These are phyloP conservation scores for Corythornis madagascariensis DNA, from an alignment of 2,113 vertebrate genomes.

Conservation along the genomic window DNA sequence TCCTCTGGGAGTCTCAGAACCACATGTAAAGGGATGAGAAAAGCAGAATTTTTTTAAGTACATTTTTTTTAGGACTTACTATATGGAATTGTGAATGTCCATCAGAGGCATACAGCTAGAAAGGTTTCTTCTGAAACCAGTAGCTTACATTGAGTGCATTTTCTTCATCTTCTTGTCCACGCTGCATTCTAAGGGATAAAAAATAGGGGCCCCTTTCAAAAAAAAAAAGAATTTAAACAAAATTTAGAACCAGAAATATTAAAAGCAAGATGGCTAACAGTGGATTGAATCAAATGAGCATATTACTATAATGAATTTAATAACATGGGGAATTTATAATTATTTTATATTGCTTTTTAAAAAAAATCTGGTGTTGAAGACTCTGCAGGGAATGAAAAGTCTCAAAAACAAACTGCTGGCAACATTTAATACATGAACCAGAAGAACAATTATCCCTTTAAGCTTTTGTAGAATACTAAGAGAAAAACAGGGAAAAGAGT, in stretches of 20 bases:
- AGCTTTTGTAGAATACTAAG: slow-evolving; percentile 28
- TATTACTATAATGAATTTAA: not conserved
- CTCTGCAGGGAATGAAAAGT: slow-evolving; percentile 28
- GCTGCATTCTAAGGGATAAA: not conserved
- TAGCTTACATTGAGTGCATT: not conserved
- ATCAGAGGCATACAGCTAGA: not conserved
- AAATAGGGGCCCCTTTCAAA: not conserved
- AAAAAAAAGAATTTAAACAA: not conserved
- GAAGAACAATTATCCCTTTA: slow-evolving; percentile 36
- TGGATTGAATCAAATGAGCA: not conserved
- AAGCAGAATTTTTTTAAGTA: not conserved
- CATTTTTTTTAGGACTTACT: not conserved
- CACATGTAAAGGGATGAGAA: not conserved
- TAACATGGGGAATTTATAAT: slow-evolving; percentile 36
- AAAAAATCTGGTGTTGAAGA: not conserved
- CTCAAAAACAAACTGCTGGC: slow-evolving; percentile 24
- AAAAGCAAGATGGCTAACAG: not conserved
- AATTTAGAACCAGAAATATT: not conserved
- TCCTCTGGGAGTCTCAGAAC: not conserved
- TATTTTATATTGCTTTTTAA: slow-evolving; percentile 32
- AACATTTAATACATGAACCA: slow-evolving; percentile 6
- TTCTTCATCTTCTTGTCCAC: not conserved
- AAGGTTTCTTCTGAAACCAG: not conserved
- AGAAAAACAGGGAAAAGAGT: slow-evolving; percentile 18
- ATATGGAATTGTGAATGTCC: not conserved